Evolutionary conservation across 2,113 vertebrate genomes (phyloP).

Genomic region (Promerops cafer): DNA sequence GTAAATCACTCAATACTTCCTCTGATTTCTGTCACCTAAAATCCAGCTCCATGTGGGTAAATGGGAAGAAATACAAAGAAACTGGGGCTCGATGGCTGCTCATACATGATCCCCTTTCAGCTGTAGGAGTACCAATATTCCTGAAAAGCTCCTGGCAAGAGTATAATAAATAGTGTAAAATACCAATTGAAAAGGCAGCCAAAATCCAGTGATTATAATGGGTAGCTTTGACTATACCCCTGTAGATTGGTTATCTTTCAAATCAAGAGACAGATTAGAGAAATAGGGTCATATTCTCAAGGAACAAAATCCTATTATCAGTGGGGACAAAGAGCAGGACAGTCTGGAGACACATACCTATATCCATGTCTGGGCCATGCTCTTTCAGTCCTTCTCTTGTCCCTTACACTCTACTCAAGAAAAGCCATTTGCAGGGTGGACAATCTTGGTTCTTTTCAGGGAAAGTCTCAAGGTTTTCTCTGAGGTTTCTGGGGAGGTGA

Average conservation of each 20-base stretch:
- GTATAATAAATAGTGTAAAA: not conserved
- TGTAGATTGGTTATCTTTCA: not conserved
- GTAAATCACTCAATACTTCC: not conserved
- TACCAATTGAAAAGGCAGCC: not conserved
- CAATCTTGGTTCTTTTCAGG: not conserved
- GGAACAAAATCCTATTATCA: not conserved
- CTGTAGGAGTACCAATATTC: not conserved
- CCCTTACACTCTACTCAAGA: not conserved
- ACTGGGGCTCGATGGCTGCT: rapidly evolving
- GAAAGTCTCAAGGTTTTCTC: not conserved
- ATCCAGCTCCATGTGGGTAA: not conserved
- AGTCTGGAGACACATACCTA: not conserved
- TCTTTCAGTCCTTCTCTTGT: not conserved
- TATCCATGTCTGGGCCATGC: not conserved
- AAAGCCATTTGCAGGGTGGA: not conserved
- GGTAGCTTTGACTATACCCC: not conserved
- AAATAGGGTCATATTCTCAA: not conserved
- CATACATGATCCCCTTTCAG: not conserved
- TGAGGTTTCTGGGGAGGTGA: not conserved
- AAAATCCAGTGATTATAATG: not conserved
- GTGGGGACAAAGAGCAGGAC: not conserved
- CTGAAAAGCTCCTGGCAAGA: not conserved
- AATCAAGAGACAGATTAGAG: not conserved
- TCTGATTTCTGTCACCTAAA: not conserved
- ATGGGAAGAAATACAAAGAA: not conserved